Conservation (phyloP, 2,113 vertebrate genomes). For the Erythrolamprus reginae region DNA sequence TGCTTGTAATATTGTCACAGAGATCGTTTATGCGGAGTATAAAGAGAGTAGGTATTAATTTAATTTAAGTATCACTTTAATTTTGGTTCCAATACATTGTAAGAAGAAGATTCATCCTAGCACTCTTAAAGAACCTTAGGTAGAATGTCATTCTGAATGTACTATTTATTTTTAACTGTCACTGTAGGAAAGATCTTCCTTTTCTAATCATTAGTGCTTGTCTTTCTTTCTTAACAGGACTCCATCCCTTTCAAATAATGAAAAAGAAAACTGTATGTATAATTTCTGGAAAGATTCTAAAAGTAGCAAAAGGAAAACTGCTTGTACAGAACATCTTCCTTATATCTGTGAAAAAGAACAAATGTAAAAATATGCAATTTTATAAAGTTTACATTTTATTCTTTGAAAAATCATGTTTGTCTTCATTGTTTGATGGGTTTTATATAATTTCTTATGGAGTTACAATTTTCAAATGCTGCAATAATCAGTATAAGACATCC, state of each 20-base stretch:
- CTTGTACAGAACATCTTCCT: neutral
- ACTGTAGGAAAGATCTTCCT: neutral
- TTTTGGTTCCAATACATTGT: neutral
- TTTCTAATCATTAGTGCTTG: neutral
- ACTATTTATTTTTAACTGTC: neutral
- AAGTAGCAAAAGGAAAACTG: too few species aligned
- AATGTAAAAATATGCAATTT: neutral
- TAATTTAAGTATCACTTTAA: too few species aligned
- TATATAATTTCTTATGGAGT: neutral
- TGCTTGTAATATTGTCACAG: too few species aligned
- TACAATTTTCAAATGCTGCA: neutral
- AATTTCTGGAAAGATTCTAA: neutral
- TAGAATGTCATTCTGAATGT: neutral
- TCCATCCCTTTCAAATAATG: neutral
- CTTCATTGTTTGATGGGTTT: neutral
- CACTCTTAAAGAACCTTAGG: neutral
- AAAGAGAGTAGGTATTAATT: too few species aligned
- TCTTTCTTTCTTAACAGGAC: neutral
- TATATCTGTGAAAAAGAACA: conserved; percentile 16
- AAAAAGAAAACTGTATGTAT: neutral
- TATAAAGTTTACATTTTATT: neutral
- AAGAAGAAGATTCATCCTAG: neutral
- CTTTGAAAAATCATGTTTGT: neutral
- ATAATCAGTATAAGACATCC: neutral
- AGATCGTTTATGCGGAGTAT: too few species aligned